These are phyloP conservation scores for Yoshiicerus persimilis DNA, from an alignment of 1,140 invertebrate genomes.

Conservation along the genomic window DNA sequence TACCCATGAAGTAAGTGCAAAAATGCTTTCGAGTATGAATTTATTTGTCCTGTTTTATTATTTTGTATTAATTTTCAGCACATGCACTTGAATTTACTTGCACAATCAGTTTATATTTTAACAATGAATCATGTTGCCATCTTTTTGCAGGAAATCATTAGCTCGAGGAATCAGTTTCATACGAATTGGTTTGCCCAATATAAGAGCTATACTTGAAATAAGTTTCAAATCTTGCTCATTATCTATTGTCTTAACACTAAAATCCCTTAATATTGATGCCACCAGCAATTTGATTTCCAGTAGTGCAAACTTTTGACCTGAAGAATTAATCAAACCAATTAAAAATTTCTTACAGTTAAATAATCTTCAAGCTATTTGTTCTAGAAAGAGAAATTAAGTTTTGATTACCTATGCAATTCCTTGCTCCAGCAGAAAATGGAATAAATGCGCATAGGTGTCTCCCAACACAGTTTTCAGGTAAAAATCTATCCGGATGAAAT, in stretches of 20 bases:
- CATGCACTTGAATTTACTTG: too few species aligned
- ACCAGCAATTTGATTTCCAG: too few species aligned
- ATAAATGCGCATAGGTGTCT: slow-evolving; percentile 54
- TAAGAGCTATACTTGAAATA: neutral
- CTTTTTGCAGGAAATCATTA: neutral
- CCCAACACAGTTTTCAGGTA: slow-evolving; percentile 54
- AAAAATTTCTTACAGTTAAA: slow-evolving; percentile 59
- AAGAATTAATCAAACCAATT: too few species aligned
- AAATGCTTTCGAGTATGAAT: too few species aligned
- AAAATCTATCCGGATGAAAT: slow-evolving; percentile 62
- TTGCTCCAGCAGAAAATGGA: slow-evolving; percentile 58
- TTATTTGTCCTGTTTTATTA: too few species aligned
- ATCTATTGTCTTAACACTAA: neutral
- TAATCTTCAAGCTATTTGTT: neutral
- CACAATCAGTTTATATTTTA: too few species aligned
- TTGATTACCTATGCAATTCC: slow-evolving; percentile 55
- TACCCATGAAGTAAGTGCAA: too few species aligned
- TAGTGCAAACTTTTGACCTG: too few species aligned
- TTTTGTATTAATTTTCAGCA: too few species aligned
- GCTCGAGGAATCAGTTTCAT: neutral
- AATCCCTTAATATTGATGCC: neutral
- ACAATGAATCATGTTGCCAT: too few species aligned
- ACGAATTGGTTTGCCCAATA: neutral
- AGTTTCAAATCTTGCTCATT: neutral
- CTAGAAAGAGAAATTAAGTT: neutral